Evolutionary conservation across 2,888 invertebrate species (phyloP), one percentile per base, ranked within the genome.

Genomic region (Erebia epiphron): DNA sequence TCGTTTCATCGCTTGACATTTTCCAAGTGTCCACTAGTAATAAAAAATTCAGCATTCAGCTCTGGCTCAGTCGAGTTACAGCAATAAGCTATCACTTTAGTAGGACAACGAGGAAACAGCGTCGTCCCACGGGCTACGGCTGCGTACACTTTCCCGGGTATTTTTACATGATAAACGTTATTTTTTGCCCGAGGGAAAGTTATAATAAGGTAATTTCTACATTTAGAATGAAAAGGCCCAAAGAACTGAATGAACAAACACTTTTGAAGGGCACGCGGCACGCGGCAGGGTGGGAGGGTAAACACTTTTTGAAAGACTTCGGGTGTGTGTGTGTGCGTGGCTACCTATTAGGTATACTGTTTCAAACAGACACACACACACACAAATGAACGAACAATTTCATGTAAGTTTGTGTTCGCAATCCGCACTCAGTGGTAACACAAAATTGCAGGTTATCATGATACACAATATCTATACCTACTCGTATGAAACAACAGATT

Each of bases 211-310:
- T 54, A 54, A 52, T 65, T 35, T 41, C 41, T 41, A 16, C 35
- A 54, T 54, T 54, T 18, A 54, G n/a, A 16, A 10, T 21, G 54
- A 41, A 35, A 52, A 52, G 16, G 64, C 41, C 11, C 35, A 16
- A 65, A n/a, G 35, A 65, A 54, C 13, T 13, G 54, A 41, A 18
- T 18, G 63, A 50, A 35, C 52, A 54, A 52, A 52, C 26, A 54
- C 52, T 65, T 65, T 54, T 35, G 64, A n/a, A n/a, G n/a, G n/a
- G n/a, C n/a, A n/a, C 41, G 11, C 61, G 43, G n/a, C n/a, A 4
- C 16, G 8, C 52, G 52, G 52, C n/a, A 2, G 50, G n/a, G 7
- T n/a, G 4, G 14, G 50, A 50, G n/a, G 14, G 52, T 52, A 52
- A 52, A 52, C 52, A 52, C n/a, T 16, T 16, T 50, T n/a, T 50